phyloP scores from a whole-genome alignment of 2,797 vertebrate species.

The Emydoidea blandingii region DNA sequence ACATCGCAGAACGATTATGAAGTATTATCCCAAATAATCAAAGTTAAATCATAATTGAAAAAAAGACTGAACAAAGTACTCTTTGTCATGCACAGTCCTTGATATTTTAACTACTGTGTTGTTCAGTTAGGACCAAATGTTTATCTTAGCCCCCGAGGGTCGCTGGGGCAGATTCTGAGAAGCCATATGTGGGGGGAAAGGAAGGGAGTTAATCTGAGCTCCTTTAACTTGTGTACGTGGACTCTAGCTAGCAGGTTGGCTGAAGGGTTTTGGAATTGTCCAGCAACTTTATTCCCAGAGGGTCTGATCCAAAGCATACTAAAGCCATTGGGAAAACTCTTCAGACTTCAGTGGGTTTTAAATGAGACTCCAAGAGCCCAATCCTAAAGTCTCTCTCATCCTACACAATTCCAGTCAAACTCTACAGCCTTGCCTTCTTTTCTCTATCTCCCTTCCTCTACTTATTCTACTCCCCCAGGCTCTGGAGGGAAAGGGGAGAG shows the following conservation, averaged over 20 bases:
- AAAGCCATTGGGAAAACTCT: neutral
- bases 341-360: neutral
- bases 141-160: neutral
- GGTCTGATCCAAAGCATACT: neutral
- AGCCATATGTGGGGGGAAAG: no score
- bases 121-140: neutral
- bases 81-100: neutral
- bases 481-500: neutral
- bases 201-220: neutral
- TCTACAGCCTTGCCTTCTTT: neutral
- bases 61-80: neutral
- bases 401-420: neutral
- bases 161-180: neutral
- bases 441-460: neutral
- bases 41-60: neutral
- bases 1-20: neutral
- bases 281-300: accelerated
- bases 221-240: neutral
- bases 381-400: neutral
- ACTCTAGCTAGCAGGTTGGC: neutral
- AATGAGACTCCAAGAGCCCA: neutral
- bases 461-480: neutral
- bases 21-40: neutral
- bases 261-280: neutral
- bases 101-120: neutral